Conservation (phyloP, 1,140 invertebrate species). For the Drosophila nasuta region DNA sequence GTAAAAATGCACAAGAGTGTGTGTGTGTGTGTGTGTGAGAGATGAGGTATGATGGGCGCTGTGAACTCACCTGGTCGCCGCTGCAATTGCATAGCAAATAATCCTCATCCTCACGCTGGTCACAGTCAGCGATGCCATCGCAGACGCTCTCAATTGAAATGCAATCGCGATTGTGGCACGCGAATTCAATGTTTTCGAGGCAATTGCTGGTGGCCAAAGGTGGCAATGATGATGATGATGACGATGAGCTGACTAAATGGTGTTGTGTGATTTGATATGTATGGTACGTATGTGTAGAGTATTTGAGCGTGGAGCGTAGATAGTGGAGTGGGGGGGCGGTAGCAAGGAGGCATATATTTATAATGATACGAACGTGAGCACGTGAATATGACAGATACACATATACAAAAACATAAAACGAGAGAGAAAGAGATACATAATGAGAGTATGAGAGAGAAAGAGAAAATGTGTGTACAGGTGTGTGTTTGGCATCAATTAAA, state of each 20-base stretch:
- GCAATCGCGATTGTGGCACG: constrained; percentile 86
- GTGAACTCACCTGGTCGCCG: constrained; percentile 83
- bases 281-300: constrained; percentile 24
- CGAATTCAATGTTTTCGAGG: constrained; percentile 85
- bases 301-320: not conserved
- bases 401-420: constrained; percentile 46
- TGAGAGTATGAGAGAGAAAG: constrained; percentile 35
- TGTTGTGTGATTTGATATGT: constrained; percentile 18
- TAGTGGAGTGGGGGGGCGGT: constrained; percentile 19
- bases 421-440: constrained; percentile 48
- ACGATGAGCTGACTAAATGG: constrained; percentile 57
- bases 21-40: constrained; percentile 12
- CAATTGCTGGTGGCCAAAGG: constrained; percentile 57
- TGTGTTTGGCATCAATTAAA: constrained; percentile 45
- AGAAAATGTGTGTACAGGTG: constrained; percentile 10
- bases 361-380: constrained; percentile 57
- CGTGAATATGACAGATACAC: constrained; percentile 32
- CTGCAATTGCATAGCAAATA: constrained; percentile 83
- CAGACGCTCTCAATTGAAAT: constrained; percentile 88
- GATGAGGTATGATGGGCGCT: not conserved
- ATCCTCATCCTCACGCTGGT: constrained; percentile 92
- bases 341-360: constrained; percentile 45
- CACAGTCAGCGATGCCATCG: constrained; percentile 93
- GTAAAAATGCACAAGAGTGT: constrained; percentile 49
- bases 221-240: constrained; percentile 25